phyloP scores from a whole-genome alignment of 2,888 invertebrate species.

The Xanthorhoe designata region DNA sequence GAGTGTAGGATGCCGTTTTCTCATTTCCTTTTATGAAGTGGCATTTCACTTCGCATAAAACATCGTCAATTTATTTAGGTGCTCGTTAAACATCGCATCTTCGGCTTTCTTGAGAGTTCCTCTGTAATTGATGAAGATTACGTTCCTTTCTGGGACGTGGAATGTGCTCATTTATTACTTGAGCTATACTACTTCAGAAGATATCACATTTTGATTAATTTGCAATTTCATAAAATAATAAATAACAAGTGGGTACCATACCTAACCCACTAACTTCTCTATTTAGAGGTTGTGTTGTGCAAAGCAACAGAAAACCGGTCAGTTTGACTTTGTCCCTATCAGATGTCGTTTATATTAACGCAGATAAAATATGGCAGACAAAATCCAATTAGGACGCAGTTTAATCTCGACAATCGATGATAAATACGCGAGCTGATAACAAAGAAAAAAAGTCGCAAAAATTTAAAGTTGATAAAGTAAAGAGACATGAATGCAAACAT shows the following conservation, averaged over 20 bases:
- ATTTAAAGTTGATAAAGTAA: slow-evolving; percentile 4
- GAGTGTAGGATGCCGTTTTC: slow-evolving; percentile 50
- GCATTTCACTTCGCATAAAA: slow-evolving; percentile 41
- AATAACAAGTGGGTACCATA: slow-evolving; percentile 8
- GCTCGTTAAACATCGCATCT: slow-evolving; percentile 38
- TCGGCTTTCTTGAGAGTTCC: slow-evolving; percentile 33
- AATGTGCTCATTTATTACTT: slow-evolving; percentile 21
- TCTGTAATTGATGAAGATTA: slow-evolving; percentile 32
- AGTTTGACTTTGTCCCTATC: slow-evolving; percentile 35
- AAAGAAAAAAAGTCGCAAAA: slow-evolving; percentile 10
- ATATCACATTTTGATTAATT: slow-evolving; percentile 20
- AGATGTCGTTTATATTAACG: slow-evolving; percentile 41
- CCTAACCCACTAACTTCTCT: slow-evolving; percentile 3
- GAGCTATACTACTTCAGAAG: neutral
- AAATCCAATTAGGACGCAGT: slow-evolving; percentile 43
- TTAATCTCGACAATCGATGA: slow-evolving; percentile 30
- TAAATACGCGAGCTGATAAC: slow-evolving; percentile 25
- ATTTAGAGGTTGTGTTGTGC: slow-evolving; percentile 25
- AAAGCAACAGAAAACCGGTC: slow-evolving; percentile 35
- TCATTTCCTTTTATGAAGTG: slow-evolving; percentile 56
- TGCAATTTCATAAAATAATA: slow-evolving; percentile 43
- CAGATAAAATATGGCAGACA: slow-evolving; percentile 36
- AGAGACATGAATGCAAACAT: slow-evolving; percentile 1
- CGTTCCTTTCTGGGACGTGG: slow-evolving; percentile 11
- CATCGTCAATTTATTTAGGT: slow-evolving; percentile 41